These are phyloP conservation scores for Gymnodraco acuticeps DNA, from an alignment of 2,797 vertebrate species.

Conservation along the genomic window DNA sequence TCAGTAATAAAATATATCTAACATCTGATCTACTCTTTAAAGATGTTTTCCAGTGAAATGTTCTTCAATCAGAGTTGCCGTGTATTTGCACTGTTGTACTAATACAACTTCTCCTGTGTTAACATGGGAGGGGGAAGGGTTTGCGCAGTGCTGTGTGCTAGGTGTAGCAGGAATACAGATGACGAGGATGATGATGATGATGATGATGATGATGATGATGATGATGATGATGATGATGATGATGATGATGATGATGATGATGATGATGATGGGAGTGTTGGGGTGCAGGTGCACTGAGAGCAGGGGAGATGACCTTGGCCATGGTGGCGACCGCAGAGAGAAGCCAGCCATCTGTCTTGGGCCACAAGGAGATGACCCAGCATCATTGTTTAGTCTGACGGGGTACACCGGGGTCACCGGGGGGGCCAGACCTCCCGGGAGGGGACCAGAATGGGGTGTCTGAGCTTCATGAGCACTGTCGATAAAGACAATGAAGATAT, in stretches of 20 bases:
- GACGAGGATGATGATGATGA: constrained; percentile 69
- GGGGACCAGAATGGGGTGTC: constrained; percentile 55
- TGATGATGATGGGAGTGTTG: constrained; percentile 69
- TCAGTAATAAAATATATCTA: constrained; percentile 24
- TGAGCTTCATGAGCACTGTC: constrained; percentile 41
- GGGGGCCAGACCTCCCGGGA: constrained; percentile 67
- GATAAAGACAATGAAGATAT: constrained; percentile 55
- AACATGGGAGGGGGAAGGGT: constrained; percentile 37
- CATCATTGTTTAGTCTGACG: constrained; percentile 82
- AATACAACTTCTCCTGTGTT: constrained; percentile 62
- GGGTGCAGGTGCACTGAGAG: constrained; percentile 75
- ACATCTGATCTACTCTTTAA: constrained; percentile 1
- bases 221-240: constrained; percentile 72
- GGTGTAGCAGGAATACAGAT: constrained; percentile 62
- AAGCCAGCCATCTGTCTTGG: constrained; percentile 86
- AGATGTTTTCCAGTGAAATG: constrained; percentile 10
- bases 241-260: constrained; percentile 70
- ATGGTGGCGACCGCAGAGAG: constrained; percentile 67
- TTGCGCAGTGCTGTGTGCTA: constrained; percentile 50
- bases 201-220: no score
- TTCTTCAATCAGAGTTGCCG: neutral
- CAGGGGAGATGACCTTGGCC: constrained; percentile 84
- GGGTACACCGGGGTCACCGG: constrained; percentile 76
- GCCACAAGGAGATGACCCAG: constrained; percentile 78
- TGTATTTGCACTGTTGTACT: constrained; percentile 5